Base-by-base conservation (phyloP, 2,797 vertebrate species). In the Cossypha polioptera region DNA sequence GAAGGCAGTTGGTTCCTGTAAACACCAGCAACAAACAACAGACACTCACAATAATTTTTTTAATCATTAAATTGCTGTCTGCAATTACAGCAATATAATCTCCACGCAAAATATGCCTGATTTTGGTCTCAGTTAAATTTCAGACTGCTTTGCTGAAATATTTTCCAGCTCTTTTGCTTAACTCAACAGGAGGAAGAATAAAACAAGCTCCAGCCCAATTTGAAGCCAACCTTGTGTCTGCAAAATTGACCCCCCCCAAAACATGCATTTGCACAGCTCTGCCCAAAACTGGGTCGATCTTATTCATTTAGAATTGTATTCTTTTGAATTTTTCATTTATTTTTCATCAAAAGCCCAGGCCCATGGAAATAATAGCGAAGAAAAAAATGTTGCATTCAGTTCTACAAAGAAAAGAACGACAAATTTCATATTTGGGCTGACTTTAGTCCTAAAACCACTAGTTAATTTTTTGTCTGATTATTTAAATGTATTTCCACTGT, bases 101-200 rank as follows among this genome's bases (percentile, higher is more conserved):
- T 77, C 74, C 66, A 54, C 33, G 31, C 58, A 90, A 95, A 92
- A 88, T 86, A 53, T 15, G 78, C 38, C 89, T 62, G 62, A 89
- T 75, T 93, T 92, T 73, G 59, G 55, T 53, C 86, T 88, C 74
- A 65, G 72, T 80, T 66, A 88, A 86, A 81, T 85, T 92, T 62
- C 85, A 81, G 77, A 38, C 40, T 84, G 76, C 53, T 95, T 54
- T 63, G 40, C 42, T 78, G 86, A 86, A 92, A 73, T 75, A 82
- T 84, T 88, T 91, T 63, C 87, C 82, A 86, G 57, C 53, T 78
- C 74, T 75, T 96, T 78, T 69, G 28, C 31, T 83, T 54, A 77
- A 82, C 25, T 75, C 36, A 58, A 59, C 9, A 81, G 42, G 33
- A 79, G 24, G n/a, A 91, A 83, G 66, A 78, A 78, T 35, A 81